A percentile compares a stretch with the other conserved stretches of the same genome.
Conservation (phyloP, 2,797 vertebrate species). For the Dallia pectoralis region DNA sequence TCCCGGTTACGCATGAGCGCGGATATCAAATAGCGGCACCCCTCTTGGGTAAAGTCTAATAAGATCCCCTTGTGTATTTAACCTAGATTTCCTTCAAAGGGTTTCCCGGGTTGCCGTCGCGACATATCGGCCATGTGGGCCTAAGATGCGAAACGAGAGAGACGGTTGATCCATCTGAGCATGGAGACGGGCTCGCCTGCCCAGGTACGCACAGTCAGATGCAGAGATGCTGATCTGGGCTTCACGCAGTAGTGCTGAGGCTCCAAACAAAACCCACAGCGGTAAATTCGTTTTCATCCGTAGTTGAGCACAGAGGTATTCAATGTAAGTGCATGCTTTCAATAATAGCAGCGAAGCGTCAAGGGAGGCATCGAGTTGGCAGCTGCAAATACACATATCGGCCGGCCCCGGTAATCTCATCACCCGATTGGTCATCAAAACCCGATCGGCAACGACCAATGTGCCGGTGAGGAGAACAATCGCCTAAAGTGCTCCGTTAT, state of each 20-base stretch:
- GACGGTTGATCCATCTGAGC: slow-evolving; percentile 47
- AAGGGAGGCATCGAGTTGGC: slow-evolving; percentile 13
- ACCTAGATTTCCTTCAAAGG: slow-evolving; percentile 74
- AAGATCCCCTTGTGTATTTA: slow-evolving; percentile 74
- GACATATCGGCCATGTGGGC: slow-evolving; percentile 59
- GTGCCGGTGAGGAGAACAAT: slow-evolving; percentile 19
- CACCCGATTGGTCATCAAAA: slow-evolving; percentile 26
- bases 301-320: not conserved
- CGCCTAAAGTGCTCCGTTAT: slow-evolving; percentile 19
- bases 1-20: slow-evolving; percentile 64
- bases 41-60: slow-evolving; percentile 67
- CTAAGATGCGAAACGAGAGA: slow-evolving; percentile 39
- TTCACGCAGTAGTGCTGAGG: not conserved
- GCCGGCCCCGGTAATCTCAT: slow-evolving; percentile 5
- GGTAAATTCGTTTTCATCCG: not conserved
- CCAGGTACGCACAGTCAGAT: not conserved
- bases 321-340: not conserved
- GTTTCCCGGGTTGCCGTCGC: slow-evolving; percentile 46
- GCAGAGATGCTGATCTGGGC: not conserved
- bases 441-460: slow-evolving; percentile 25
- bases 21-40: slow-evolving; percentile 63
- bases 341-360: not conserved
- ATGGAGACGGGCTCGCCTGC: not conserved
- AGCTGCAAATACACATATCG: slow-evolving; percentile 31
- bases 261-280: not conserved